Percentiles rank a stretch among this genome's conserved stretches.
These are phyloP conservation scores for Oceanodroma tethys DNA, from an alignment of 2,113 vertebrate species.

Conservation along the genomic window DNA sequence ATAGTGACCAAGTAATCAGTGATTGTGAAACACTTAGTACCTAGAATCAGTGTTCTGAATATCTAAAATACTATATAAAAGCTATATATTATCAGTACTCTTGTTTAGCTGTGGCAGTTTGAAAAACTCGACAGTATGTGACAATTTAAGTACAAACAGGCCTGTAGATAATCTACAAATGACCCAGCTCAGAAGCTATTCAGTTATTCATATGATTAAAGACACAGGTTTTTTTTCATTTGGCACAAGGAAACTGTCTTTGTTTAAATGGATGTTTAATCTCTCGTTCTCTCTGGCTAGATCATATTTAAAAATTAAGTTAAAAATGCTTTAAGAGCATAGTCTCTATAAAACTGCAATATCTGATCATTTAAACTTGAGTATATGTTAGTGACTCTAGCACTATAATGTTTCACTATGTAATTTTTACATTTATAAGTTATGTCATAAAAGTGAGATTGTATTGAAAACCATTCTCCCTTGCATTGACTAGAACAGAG, in stretches of 20 bases:
- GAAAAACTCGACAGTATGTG: neutral
- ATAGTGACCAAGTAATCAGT: neutral
- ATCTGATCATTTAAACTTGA: neutral
- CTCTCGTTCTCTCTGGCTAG: neutral
- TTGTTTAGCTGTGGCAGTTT: neutral
- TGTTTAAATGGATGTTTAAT: neutral
- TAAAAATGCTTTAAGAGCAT: neutral
- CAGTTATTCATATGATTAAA: constrained; percentile 21
- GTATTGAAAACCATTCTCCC: neutral
- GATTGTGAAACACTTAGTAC: neutral
- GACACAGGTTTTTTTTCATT: neutral
- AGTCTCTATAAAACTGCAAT: neutral
- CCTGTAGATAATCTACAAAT: neutral
- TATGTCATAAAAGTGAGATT: neutral
- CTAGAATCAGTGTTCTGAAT: neutral
- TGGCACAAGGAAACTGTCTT: neutral
- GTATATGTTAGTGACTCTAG: neutral
- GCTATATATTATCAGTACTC: neutral
- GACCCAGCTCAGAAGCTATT: neutral
- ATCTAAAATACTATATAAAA: neutral
- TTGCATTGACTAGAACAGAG: neutral
- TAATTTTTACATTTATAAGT: neutral
- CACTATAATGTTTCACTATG: neutral
- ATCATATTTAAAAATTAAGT: neutral
- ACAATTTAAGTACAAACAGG: constrained; percentile 1